phyloP scores from a whole-genome alignment of 2,113 vertebrate genomes.

The Taurulus bubalis region DNA sequence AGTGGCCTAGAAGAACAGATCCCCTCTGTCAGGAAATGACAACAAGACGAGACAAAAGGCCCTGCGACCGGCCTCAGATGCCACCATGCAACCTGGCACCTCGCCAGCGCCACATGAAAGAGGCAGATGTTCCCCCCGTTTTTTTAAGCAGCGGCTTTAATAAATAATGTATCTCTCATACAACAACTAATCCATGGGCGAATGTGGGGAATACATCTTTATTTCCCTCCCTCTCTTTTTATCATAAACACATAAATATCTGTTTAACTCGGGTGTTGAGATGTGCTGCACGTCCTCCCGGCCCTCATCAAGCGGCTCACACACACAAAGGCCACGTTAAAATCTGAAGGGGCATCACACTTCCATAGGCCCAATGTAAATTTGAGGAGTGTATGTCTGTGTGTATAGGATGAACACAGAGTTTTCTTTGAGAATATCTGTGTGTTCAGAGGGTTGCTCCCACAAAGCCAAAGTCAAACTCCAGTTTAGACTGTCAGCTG shows the following conservation, averaged over 20 bases:
- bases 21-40: conserved; percentile 63
- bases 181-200: conserved; percentile 65
- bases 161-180: conserved; percentile 76
- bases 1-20: conserved; percentile 64
- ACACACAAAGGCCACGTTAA: conserved; percentile 36
- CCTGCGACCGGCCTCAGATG: conserved; percentile 64
- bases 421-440: conserved; percentile 32
- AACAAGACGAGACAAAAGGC: conserved; percentile 61
- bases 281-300: conserved; percentile 55
- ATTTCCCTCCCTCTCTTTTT: conserved; percentile 62
- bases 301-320: conserved; percentile 26
- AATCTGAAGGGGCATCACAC: conserved; percentile 15
- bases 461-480: conserved; percentile 74
- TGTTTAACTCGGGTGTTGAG: conserved; percentile 59
- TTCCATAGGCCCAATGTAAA: conserved; percentile 23
- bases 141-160: conserved; percentile 66
- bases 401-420: neutral
- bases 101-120: conserved; percentile 77
- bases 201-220: conserved; percentile 65
- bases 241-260: conserved; percentile 71
- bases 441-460: conserved; percentile 29
- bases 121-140: conserved; percentile 76
- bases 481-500: conserved; percentile 64
- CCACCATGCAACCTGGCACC: conserved; percentile 70
- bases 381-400: neutral